Conservation (phyloP, 2,888 invertebrate species). For the Xestia xanthographa region DNA sequence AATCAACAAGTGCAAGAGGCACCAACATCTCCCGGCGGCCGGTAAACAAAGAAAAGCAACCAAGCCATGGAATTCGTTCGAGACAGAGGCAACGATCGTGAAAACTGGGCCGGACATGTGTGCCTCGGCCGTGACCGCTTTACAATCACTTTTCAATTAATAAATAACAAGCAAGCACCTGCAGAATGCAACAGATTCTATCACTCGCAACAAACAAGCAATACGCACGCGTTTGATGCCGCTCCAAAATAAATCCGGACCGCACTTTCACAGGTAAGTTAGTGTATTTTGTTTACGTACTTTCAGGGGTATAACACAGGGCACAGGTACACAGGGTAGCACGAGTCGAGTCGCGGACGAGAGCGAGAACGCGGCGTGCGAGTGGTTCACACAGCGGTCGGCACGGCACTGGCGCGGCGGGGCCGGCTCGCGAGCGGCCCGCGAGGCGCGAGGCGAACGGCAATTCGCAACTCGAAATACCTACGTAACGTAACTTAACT, state of each 20-base stretch:
- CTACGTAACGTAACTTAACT: constrained; percentile 87
- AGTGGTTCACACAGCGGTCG: constrained; percentile 69
- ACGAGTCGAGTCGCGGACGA: constrained; percentile 71
- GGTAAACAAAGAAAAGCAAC: constrained; percentile 86
- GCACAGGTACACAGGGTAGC: constrained; percentile 80
- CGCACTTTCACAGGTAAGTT: constrained; percentile 80
- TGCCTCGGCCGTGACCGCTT: constrained; percentile 89
- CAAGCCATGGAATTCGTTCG: constrained; percentile 81
- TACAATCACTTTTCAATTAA: constrained; percentile 91
- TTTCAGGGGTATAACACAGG: constrained; percentile 81
- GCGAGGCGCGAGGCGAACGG: constrained; percentile 74
- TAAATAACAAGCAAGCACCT: constrained; percentile 88
- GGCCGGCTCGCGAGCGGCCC: constrained; percentile 60
- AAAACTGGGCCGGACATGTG: constrained; percentile 90
- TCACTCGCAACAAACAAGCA: constrained; percentile 75
- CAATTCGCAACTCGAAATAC: constrained; percentile 84
- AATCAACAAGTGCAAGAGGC: constrained; percentile 81
- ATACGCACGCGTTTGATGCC: constrained; percentile 78
- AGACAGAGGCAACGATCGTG: constrained; percentile 84
- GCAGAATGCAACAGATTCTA: constrained; percentile 87
- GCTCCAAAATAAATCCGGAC: constrained; percentile 80
- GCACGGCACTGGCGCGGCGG: constrained; percentile 76
- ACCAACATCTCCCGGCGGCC: constrained; percentile 73
- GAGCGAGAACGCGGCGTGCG: constrained; percentile 63
- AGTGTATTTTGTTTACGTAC: constrained; percentile 85